Base-by-base conservation (phyloP, 2,888 invertebrate genomes). In the Tineola bisselliella region DNA sequence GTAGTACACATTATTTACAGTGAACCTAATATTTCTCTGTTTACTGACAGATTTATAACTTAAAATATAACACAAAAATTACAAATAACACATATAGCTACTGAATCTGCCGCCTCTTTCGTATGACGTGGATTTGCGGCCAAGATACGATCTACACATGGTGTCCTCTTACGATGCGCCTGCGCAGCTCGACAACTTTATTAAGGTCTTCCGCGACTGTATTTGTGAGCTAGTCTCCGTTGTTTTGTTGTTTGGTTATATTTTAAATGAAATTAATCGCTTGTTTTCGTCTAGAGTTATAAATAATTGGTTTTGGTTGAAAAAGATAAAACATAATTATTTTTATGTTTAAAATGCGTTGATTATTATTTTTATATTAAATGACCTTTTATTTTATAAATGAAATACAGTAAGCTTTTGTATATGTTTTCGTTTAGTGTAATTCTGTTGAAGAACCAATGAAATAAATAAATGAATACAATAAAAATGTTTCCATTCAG, bases 171-270 rank as follows among this genome's bases (percentile, higher is more conserved):
- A 25, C 54, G 18, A 25, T 54, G 54, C 54, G 54, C 54, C 25
- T 54, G 54, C 54, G 52, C 44, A 44, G 13, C 44, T 6, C 44
- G 48, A 48, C 48, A 48, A 48, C 48, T 48, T 48, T 48, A 48
- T 48, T 48, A 48, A 17, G 15, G 15, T 3, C 25, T 48, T 15
- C n/a, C 48, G 17, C 48, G 8, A 48, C 48, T 38, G n/a, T 38
- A n/a, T 38, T 38, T 38, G 38, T 38, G 10, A 38, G 38, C 38
- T 38, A 38, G 38, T 38, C 38, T 3, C 38, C 25, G 25, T 38
- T 38, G 38, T 38, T 12, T n/a, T n/a, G 11, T 12, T 38, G 38
- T 38, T 38, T 38, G 38, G 38, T 38, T 10, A 38, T 38, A 38
- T 38, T 38, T 38, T 38, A 38, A 38, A 38, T 10, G 10, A 38